Evolutionary conservation across 2,888 invertebrate genomes (phyloP).

Genomic region (Pseudoips prasinana): DNA sequence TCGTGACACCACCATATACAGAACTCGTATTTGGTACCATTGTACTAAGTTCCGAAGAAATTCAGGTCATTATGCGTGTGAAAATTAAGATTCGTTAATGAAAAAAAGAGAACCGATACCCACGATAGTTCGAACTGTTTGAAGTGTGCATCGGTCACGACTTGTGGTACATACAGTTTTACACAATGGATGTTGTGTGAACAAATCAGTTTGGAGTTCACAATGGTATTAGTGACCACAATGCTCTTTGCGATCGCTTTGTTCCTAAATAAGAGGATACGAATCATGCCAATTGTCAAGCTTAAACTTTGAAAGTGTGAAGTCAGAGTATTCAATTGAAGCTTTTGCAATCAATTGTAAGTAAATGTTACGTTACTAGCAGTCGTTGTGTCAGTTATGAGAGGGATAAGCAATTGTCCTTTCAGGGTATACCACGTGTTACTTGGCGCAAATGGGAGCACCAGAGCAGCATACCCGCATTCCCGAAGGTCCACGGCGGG

Average conservation of each 20-base stretch:
- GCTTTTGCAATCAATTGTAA: too few species aligned
- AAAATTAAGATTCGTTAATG: constrained; percentile 37
- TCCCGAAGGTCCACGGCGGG: too few species aligned
- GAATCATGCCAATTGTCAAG: constrained; percentile 4
- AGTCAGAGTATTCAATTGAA: too few species aligned
- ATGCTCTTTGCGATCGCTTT: background rate
- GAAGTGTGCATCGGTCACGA: constrained; percentile 25
- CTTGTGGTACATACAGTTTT: constrained; percentile 20
- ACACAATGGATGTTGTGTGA: constrained; percentile 8
- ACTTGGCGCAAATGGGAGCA: too few species aligned
- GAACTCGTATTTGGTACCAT: constrained; percentile 19
- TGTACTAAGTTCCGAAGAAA: constrained; percentile 21
- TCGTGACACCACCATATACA: constrained; percentile 21
- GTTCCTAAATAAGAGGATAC: constrained; percentile 2
- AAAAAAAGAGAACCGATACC: constrained; percentile 29
- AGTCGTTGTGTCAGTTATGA: too few species aligned
- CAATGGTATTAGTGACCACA: background rate
- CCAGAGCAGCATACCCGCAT: too few species aligned
- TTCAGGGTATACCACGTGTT: too few species aligned
- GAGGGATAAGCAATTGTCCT: too few species aligned
- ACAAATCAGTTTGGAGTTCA: constrained; percentile 2
- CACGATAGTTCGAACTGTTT: constrained; percentile 15
- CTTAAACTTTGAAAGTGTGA: too few species aligned
- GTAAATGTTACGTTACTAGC: too few species aligned
- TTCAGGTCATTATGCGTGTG: constrained; percentile 37